Base-by-base conservation (phyloP, 2,797 vertebrate species). In the Chloroceryle inda region DNA sequence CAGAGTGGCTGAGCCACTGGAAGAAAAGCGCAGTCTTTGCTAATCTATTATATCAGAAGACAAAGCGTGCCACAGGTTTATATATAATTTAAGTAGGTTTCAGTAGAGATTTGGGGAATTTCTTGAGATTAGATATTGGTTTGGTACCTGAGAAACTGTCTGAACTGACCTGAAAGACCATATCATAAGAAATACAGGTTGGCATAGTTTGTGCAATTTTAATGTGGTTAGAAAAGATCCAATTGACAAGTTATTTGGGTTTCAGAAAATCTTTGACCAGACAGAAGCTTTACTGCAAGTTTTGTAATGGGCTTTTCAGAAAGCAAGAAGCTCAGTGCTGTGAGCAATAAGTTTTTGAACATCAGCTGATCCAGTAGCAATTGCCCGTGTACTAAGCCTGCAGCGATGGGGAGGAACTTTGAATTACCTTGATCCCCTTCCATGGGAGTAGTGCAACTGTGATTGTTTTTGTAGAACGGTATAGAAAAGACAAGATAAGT, bases 321-420 rank as follows among this genome's bases (percentile, higher is more conserved):
- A 77, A 53, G 49, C 21, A 68, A 89, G 75, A 49, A 88, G 61
- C 64, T 63, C 11, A 27, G 84, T 31, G 38, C 7, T 79, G 76
- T 74, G 82, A 89, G 64, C 26, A 62, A 26, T 92, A 91, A 68
- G 67, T 66, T 94, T 67, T 71, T 87, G 91, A 94, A 49, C 81
- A 52, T 79, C 47, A 85, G 59, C 63, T 92, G 89, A 44, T 91
- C 52, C 89, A 59, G 63, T 22, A 38, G 84, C 78, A 73, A 21
- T 79, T 89, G 29, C 55, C 47, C 66, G 45, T 4, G 38, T 73
- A 21, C 58, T 75, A 55, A 58, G 59, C 74, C 77, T 79, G 77
- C 73, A 93, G 74, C n/a, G 50, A 20, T 0, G 3, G 50, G 16
- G 50, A 66, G 74, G 71, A 89, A 13, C 47, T 85, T 35, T 35